Evolutionary conservation across 37 sponge, comb jelly and placozoan species (phyloP).

Genomic region (Haliclona indistincta): DNA sequence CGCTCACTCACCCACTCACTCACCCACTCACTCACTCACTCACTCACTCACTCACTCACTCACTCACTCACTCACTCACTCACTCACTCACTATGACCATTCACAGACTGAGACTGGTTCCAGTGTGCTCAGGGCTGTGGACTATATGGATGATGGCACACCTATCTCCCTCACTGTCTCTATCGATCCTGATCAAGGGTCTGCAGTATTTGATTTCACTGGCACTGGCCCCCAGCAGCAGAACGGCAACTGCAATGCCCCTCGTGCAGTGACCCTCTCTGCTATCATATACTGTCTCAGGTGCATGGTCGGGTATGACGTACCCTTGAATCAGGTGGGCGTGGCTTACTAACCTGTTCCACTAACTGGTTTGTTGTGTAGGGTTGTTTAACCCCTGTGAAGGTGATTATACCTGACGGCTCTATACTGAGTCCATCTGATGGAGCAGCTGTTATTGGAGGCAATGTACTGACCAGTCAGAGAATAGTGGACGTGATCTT

Average conservation of each 20-base stretch:
- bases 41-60: slow-evolving; percentile 37
- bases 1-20: too few species aligned
- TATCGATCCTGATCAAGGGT: slow-evolving; percentile 77
- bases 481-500: slow-evolving; percentile 94
- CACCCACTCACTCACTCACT: slow-evolving; percentile 29
- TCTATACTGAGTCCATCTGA: slow-evolving; percentile 84
- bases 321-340: slow-evolving; percentile 93
- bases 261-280: slow-evolving; percentile 83
- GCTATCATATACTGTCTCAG: slow-evolving; percentile 96
- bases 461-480: slow-evolving; percentile 54
- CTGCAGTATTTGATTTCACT: slow-evolving; percentile 89
- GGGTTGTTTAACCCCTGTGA: slow-evolving; percentile 93
- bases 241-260: slow-evolving; percentile 85
- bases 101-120: slow-evolving; percentile 14
- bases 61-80: too few species aligned
- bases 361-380: slow-evolving; percentile 3
- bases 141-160: slow-evolving; percentile 92
- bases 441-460: slow-evolving; percentile 96
- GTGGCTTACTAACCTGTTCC: neutral
- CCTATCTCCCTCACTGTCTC: slow-evolving; percentile 66
- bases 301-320: slow-evolving; percentile 94
- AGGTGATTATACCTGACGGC: slow-evolving; percentile 70
- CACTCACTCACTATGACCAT: neutral
- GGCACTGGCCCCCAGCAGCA: slow-evolving; percentile 86
- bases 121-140: slow-evolving; percentile 59